Evolutionary conservation across 2,797 vertebrate genomes (phyloP), one percentile per base, ranked within the genome.

Genomic region (Catharus ustulatus): DNA sequence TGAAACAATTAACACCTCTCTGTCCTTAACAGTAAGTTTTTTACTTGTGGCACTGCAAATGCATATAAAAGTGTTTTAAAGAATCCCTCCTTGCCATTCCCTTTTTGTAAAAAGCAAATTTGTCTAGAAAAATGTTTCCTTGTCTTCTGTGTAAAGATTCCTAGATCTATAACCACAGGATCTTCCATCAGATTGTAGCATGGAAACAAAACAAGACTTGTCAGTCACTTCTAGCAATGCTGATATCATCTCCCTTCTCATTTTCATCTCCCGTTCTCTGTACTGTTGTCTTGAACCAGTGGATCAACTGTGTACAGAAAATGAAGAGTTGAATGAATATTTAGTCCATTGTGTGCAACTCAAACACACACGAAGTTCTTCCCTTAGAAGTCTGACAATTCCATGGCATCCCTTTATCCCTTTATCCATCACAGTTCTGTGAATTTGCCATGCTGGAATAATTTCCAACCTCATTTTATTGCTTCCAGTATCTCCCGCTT

Each of bases 291-390:
- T 81, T 63, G 17, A 77, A 20, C 11, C 32, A 20, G 9, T 42
- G 11, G 26, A 57, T 73, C 18, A 77, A 13, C 51, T 32, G 13
- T 62, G 34, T 55, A 52, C 42, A 80, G 59, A 52, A 85, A 48
- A 48, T 36, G 7, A 46, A 40, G 17, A 29, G 13, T 34, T 67
- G 18, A 52, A 72, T 26, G 30, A 43, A 14, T 43, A 21, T 67
- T 45, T 72, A 46, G 58, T 63, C 42, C 21, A 20, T 2, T 5
- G 6, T 63, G n/a, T 72, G 54, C 55, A 68, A 9, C 48, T 80
- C 0, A 0, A 16, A 42, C 5, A 5, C 30, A 10, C 6, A 2
- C 5, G 8, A 0, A 36, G 36, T 64, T 71, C 24, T 80, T 51
- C 30, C 9, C 16, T 66, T 87, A 0, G 0, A 66, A 78, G 24